Percentiles rank a stretch among this genome's conserved stretches.
Evolutionary conservation across 2,888 invertebrate species (phyloP).

Genomic region (Pristionchus entomophagus): DNA sequence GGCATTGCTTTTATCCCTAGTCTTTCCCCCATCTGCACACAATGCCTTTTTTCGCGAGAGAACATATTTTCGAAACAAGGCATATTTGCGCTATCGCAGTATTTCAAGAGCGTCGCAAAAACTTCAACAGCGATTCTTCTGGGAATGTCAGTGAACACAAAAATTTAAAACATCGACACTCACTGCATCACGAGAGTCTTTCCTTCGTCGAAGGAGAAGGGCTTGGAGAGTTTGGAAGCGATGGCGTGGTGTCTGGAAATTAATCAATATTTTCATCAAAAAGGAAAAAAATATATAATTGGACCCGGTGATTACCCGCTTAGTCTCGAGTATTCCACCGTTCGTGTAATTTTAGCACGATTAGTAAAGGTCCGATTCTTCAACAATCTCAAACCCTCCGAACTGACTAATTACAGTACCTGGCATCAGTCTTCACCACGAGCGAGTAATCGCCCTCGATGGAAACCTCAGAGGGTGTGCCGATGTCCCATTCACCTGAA

Average conservation of each 20-base stretch:
- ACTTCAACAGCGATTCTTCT: neutral
- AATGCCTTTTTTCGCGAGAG: too few species aligned
- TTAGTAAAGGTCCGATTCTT: too few species aligned
- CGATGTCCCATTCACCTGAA: slow-evolving; percentile 84
- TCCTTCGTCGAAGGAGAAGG: slow-evolving; percentile 88
- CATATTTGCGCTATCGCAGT: neutral
- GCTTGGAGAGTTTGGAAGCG: slow-evolving; percentile 84
- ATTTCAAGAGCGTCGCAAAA: neutral
- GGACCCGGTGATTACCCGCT: neutral
- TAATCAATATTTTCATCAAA: neutral
- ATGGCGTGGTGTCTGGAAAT: slow-evolving; percentile 89
- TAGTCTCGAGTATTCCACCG: too few species aligned
- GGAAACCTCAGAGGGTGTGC: slow-evolving; percentile 85
- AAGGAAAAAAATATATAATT: neutral
- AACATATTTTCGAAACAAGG: neutral
- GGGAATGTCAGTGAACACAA: neutral
- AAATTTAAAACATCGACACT: slow-evolving; percentile 78
- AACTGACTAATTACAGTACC: too few species aligned
- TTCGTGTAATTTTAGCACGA: too few species aligned
- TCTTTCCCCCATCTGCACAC: too few species aligned
- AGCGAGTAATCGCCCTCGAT: slow-evolving; percentile 89
- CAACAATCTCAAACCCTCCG: neutral
- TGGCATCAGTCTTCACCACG: slow-evolving; percentile 90
- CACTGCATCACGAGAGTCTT: slow-evolving; percentile 90
- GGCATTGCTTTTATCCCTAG: too few species aligned